Conservation (phyloP, 2,888 invertebrate species). For the Thyatira batis region DNA sequence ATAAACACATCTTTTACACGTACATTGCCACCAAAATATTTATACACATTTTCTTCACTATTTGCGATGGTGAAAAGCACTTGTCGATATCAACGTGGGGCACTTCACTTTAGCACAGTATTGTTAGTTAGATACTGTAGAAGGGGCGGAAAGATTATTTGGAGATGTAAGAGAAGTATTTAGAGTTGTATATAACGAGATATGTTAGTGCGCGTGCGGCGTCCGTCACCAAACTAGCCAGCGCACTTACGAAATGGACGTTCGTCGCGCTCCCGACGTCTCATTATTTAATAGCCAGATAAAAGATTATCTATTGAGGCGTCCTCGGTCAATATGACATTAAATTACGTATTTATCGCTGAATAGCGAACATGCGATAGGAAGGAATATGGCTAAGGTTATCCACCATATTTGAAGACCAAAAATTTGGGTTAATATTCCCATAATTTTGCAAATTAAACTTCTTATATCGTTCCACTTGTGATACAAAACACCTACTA, state of each 20-base stretch:
- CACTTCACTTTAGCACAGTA: constrained; percentile 2
- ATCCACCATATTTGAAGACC: constrained; percentile 1
- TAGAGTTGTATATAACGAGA: neutral
- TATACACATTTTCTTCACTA: constrained; percentile 22
- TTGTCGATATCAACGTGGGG: constrained; percentile 5
- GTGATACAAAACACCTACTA: neutral
- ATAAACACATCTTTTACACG: constrained; percentile 45
- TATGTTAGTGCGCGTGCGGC: constrained; percentile 20
- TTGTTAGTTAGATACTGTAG: neutral
- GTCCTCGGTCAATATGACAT: constrained; percentile 69
- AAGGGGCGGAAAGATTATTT: neutral
- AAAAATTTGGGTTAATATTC: neutral
- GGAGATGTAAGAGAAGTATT: neutral
- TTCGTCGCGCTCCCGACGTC: constrained; percentile 43
- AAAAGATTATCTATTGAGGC: constrained; percentile 77
- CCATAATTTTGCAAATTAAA: too few species aligned
- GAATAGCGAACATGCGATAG: constrained; percentile 35
- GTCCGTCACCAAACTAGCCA: constrained; percentile 42
- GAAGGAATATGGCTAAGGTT: constrained; percentile 22
- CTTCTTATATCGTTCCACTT: neutral
- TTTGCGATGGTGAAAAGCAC: constrained; percentile 14
- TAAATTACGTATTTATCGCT: constrained; percentile 61
- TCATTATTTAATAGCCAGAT: constrained; percentile 79
- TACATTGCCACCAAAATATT: constrained; percentile 16
- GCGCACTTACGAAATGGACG: constrained; percentile 44